These are phyloP conservation scores for Acholoe squamosa DNA, from an alignment of 2,888 invertebrate genomes.

Conservation along the genomic window DNA sequence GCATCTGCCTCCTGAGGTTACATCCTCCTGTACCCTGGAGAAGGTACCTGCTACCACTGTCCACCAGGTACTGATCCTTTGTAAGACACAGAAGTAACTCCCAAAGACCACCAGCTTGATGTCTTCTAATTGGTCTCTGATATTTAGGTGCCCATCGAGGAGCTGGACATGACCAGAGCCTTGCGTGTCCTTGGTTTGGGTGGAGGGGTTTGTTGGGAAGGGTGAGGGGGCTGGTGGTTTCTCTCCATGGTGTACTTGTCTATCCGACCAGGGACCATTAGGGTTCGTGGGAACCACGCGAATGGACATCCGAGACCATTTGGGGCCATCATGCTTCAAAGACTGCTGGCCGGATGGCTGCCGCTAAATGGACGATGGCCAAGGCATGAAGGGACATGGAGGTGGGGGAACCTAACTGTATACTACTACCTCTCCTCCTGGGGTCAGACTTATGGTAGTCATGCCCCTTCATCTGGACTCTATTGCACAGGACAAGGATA, in stretches of 20 bases:
- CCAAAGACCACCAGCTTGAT: too few species aligned
- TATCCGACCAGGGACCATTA: slow-evolving; percentile 13
- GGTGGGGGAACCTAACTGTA: not conserved
- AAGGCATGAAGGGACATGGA: not conserved
- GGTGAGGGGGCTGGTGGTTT: not conserved
- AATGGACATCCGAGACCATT: not conserved
- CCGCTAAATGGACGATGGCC: not conserved
- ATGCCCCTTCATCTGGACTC: not conserved
- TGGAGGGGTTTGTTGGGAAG: too few species aligned
- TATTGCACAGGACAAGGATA: not conserved
- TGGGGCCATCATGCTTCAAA: not conserved
- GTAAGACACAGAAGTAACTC: too few species aligned
- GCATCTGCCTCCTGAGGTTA: too few species aligned
- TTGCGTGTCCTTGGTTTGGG: not conserved
- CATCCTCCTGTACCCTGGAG: too few species aligned
- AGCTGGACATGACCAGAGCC: not conserved
- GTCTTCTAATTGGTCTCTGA: too few species aligned
- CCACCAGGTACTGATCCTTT: too few species aligned
- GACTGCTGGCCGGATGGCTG: not conserved
- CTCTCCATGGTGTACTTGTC: not conserved
- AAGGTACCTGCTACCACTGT: too few species aligned
- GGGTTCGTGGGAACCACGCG: not conserved
- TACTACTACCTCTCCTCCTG: not conserved
- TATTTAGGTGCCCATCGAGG: not conserved
- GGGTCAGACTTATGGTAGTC: not conserved